Base-by-base conservation (phyloP, 1,140 invertebrate genomes). In the Chionoecetes opilio region DNA sequence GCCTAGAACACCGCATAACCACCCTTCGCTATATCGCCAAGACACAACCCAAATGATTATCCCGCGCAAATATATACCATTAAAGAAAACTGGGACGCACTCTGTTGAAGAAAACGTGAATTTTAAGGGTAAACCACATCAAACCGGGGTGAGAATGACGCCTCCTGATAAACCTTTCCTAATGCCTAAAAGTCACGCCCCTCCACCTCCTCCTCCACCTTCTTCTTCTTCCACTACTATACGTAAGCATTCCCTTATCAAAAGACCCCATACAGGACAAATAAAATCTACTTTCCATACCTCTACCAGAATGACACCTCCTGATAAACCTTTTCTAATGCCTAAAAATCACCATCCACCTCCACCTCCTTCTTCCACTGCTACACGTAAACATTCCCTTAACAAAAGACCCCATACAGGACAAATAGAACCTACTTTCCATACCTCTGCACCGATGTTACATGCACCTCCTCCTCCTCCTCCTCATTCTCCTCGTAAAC, bases 391-490 rank as follows among this genome's bases (percentile, higher is more conserved):
- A 26, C 46, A 9, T 14, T 53, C 26, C 3, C 85, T 21, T 34
- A 29, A 37, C 32, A 87, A 82, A 32, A 93, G 3, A 34, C 41
- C 9, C 37, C 41, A 11, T 8, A 84, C 34, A 89, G 26, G 34
- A 46, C 37, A 1, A 29, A 35, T 14, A 32, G 63, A 90, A 17
- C 1, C 6, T 63, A 53, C 41, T 75, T 75, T 75, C 21, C 21
- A n/a, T 26, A 75, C 63, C n/a, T 53, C 38, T 8, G 38, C 38
- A 90, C 88, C 88, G 17, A 90, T 53, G 35, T 34, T 86, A 34
- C 46, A 91, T 53, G 89, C 32, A 6, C 88, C 37, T 29, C 89
- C 35, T 32, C 35, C 92, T 3, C 46, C 46, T 14, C 46, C 46
- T 3, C 8, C 46, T 3, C 46, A 53, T 53, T 1, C 46, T 14